A percentile compares a stretch with the other conserved stretches of the same genome.
Conservation (phyloP, 2,888 invertebrate species). For the Conistra vaccinii region DNA sequence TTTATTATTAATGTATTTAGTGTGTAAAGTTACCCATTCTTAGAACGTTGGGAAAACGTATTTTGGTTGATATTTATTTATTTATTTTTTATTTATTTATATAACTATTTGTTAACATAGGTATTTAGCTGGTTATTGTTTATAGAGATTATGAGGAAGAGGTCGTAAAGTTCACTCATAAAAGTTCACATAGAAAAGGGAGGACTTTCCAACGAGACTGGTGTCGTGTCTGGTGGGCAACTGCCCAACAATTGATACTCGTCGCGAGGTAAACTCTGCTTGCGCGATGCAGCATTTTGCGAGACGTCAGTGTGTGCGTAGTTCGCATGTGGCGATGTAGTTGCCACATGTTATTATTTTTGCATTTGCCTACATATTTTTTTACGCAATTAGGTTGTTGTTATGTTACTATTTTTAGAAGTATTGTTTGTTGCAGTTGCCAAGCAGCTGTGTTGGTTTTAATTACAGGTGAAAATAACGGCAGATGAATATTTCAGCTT, state of each 20-base stretch:
- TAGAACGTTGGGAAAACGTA: slow-evolving; percentile 17
- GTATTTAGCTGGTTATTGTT: neutral
- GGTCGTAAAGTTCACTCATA: no score
- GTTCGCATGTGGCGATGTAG: no score
- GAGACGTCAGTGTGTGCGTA: no score
- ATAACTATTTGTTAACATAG: no score
- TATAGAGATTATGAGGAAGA: no score
- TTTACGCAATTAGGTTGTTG: no score
- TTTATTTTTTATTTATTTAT: neutral
- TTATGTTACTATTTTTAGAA: neutral
- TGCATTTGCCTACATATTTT: neutral
- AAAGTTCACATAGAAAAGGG: no score
- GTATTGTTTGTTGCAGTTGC: neutral
- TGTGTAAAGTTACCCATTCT: slow-evolving; percentile 14
- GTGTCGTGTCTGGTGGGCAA: no score
- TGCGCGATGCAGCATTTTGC: no score
- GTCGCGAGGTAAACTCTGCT: no score
- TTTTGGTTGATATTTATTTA: neutral
- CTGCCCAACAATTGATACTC: no score
- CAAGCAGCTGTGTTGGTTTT: neutral
- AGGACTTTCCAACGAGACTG: no score
- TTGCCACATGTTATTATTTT: slow-evolving; percentile 3
- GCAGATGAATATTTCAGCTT: neutral
- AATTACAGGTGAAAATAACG: neutral
- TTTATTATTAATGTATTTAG: slow-evolving; percentile 17